Percentiles rank a stretch among this genome's conserved stretches.
Evolutionary conservation across 2,797 vertebrate species (phyloP).

Genomic region (Lutjanus argentimaculatus): DNA sequence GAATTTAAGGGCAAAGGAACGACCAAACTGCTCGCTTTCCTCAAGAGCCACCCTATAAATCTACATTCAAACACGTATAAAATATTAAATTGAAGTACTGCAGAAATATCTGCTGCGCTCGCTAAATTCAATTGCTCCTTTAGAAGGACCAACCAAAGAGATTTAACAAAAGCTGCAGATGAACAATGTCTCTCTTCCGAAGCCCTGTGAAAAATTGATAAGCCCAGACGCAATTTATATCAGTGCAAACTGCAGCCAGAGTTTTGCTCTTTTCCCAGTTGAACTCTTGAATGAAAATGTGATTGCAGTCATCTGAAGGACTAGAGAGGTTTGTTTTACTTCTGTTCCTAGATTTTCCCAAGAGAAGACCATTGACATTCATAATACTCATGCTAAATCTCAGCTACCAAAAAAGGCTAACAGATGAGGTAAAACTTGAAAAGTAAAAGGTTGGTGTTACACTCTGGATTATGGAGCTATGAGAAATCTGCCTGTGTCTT

Average conservation of each 20-base stretch:
- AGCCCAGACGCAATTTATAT: conserved; percentile 32
- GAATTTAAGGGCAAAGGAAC: neutral
- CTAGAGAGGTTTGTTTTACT: conserved; percentile 31
- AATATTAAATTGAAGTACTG: conserved; percentile 1
- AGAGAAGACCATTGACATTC: conserved; percentile 2
- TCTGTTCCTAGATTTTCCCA: conserved; percentile 6
- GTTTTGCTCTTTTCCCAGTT: conserved; percentile 30
- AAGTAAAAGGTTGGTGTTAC: conserved; percentile 4
- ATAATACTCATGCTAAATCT: neutral
- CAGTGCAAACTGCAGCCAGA: conserved; percentile 14
- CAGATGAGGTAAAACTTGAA: neutral
- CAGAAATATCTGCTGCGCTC: conserved; percentile 13
- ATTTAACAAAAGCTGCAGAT: conserved; percentile 26
- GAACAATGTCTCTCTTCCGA: conserved; percentile 27
- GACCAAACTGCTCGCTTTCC: neutral
- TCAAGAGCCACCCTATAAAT: neutral
- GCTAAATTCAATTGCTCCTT: conserved; percentile 8
- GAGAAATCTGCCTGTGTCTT: neutral
- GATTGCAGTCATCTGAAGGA: conserved; percentile 9
- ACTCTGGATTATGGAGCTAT: neutral
- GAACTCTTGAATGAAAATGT: conserved; percentile 27
- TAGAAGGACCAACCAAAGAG: conserved; percentile 13
- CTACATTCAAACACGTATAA: neutral
- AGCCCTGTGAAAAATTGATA: conserved; percentile 45
- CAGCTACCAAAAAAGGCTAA: neutral